These are phyloP conservation scores for Halichoeres trimaculatus DNA, from an alignment of 2,113 vertebrate genomes.

Conservation along the genomic window DNA sequence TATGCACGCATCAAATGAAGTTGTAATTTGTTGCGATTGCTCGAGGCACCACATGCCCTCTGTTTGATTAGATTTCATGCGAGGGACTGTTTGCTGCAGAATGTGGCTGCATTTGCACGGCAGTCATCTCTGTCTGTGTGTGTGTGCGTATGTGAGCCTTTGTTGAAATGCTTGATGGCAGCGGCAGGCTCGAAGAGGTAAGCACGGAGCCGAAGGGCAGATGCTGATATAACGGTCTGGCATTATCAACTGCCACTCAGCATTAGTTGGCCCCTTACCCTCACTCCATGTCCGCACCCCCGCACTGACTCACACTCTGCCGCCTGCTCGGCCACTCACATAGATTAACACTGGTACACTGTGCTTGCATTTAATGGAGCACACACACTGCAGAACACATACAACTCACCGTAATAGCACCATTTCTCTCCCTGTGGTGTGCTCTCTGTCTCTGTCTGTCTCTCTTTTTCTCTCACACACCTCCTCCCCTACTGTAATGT, in stretches of 20 bases:
- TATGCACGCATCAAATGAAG: conserved; percentile 71
- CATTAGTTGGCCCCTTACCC: conserved; percentile 83
- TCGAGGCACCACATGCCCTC: conserved; percentile 72
- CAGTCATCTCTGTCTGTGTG: conserved; percentile 24
- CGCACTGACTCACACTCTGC: conserved; percentile 80
- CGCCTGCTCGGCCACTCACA: conserved; percentile 76
- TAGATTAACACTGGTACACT: conserved; percentile 73
- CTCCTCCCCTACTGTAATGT: conserved; percentile 61
- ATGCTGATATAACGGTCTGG: conserved; percentile 85
- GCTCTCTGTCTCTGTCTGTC: conserved; percentile 13
- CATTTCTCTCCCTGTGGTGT: conserved; percentile 33
- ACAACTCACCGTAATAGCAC: conserved; percentile 56
- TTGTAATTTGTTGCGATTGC: conserved; percentile 74
- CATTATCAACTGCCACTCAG: conserved; percentile 87
- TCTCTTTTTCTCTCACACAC: conserved; percentile 27
- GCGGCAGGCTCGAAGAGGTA: conserved; percentile 64
- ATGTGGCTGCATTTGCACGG: conserved; percentile 44
- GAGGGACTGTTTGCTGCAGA: conserved; percentile 61
- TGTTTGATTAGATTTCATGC: conserved; percentile 74
- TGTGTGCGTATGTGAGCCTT: conserved; percentile 35
- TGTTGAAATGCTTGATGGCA: conserved; percentile 68
- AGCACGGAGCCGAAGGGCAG: conserved; percentile 78
- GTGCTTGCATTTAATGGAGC: conserved; percentile 75
- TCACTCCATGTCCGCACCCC: conserved; percentile 77
- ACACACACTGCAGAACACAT: conserved; percentile 56